Evolutionary conservation across 2,888 invertebrate species (phyloP).

Genomic region (Peribatodes rhomboidaria): DNA sequence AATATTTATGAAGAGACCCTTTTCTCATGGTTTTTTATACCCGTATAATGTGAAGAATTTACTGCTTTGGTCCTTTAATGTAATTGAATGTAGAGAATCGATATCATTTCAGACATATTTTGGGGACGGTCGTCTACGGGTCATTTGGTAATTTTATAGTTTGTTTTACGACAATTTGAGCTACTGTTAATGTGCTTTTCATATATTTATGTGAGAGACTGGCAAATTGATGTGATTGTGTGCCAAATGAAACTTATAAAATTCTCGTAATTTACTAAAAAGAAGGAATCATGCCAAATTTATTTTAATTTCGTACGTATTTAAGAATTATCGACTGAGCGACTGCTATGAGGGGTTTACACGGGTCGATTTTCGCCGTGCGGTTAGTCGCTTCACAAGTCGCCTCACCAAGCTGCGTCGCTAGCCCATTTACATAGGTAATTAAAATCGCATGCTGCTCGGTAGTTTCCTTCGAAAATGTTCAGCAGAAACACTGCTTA

Average conservation of each 20-base stretch:
- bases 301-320: not conserved
- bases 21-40: constrained; percentile 69
- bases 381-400: not conserved
- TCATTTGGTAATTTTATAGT: constrained; percentile 37
- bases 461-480: too few species aligned
- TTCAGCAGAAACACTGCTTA: too few species aligned
- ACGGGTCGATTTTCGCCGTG: not conserved
- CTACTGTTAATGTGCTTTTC: constrained; percentile 27
- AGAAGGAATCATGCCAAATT: not conserved
- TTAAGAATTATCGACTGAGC: too few species aligned
- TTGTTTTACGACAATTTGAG: constrained; percentile 40
- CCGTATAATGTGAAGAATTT: constrained; percentile 74
- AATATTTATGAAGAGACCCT: constrained; percentile 77
- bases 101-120: constrained; percentile 56
- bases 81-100: constrained; percentile 71
- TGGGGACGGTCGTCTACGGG: constrained; percentile 43
- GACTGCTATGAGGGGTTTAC: too few species aligned
- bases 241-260: not conserved
- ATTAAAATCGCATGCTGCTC: too few species aligned
- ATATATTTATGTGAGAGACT: constrained; percentile 3
- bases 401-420: too few species aligned
- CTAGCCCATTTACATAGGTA: too few species aligned
- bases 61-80: constrained; percentile 69
- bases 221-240: not conserved
- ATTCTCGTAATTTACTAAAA: too few species aligned